Conservation (phyloP, 2,888 invertebrate genomes). For the Neoaliturus tenellus region DNA sequence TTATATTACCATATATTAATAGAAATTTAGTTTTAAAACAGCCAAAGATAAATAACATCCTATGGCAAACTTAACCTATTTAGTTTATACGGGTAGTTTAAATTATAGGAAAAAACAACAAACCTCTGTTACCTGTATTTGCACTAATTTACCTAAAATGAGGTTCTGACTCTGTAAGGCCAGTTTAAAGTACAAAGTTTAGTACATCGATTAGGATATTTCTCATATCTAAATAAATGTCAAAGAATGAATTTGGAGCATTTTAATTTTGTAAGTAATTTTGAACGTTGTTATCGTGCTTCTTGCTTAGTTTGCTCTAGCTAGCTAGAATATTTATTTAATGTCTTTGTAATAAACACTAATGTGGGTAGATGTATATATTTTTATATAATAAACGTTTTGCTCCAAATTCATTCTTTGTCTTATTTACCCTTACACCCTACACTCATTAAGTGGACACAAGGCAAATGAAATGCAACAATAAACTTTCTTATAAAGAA, state of each 20-base stretch:
- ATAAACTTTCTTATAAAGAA: too few relatives aligned
- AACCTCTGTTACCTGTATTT: not conserved
- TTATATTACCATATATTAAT: too few relatives aligned
- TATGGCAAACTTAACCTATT: too few relatives aligned
- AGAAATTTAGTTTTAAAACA: too few relatives aligned
- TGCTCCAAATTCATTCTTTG: constrained; percentile 39
- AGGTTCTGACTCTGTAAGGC: not conserved
- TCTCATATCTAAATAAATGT: not conserved
- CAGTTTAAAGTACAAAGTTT: not conserved
- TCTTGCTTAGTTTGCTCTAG: not conserved
- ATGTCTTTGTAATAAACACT: not conserved
- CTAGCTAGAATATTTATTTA: not conserved
- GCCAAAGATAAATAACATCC: too few relatives aligned
- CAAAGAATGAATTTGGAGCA: constrained; percentile 39
- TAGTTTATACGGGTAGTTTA: too few relatives aligned
- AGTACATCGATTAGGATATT: not conserved
- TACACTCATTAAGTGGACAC: too few relatives aligned
- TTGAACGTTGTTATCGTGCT: not conserved
- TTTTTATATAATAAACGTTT: not conserved
- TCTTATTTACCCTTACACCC: not conserved
- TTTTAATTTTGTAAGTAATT: not conserved
- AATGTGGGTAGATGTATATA: not conserved
- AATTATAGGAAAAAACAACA: too few relatives aligned
- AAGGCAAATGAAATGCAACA: too few relatives aligned
- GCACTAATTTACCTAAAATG: not conserved